phyloP scores from a whole-genome alignment of 2,888 invertebrate species.

The Choreutis nemorana region DNA sequence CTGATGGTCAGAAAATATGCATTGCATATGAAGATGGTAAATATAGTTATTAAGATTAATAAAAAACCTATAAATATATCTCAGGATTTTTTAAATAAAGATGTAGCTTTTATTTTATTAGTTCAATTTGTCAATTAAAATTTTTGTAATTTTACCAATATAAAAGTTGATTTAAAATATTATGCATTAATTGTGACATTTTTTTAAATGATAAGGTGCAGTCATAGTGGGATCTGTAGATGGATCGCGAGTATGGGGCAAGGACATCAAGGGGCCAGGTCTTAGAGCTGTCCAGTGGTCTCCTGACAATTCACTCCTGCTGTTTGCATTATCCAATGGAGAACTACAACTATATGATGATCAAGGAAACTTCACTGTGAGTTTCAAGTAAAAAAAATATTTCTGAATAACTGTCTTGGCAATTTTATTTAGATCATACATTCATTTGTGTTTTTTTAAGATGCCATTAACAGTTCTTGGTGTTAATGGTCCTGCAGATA shows the following conservation, averaged over 20 bases:
- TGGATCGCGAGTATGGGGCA: conserved; percentile 98
- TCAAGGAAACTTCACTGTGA: conserved; percentile 81
- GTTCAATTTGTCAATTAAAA: too few relatives aligned
- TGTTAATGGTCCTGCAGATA: conserved; percentile 63
- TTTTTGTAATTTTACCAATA: too few relatives aligned
- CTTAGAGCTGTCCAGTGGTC: conserved; percentile 95
- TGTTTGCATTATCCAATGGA: conserved; percentile 90
- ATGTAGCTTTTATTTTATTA: neutral
- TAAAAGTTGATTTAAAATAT: neutral
- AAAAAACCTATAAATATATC: neutral
- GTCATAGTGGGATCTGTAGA: conserved; percentile 97
- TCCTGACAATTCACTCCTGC: conserved; percentile 87
- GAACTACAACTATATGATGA: conserved; percentile 96
- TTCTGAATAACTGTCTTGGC: neutral
- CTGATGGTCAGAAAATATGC: conserved; percentile 96
- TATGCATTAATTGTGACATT: neutral
- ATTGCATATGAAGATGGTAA: conserved; percentile 98
- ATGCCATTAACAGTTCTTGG: conserved; percentile 78
- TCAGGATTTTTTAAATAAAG: neutral
- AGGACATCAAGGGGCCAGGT: conserved; percentile 88
- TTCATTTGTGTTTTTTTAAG: conserved; percentile 43
- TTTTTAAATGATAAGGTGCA: conserved; percentile 65
- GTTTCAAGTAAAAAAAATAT: conserved; percentile 16
- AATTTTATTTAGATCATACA: neutral
- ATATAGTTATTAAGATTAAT: conserved; percentile 5